phyloP scores from a whole-genome alignment of 2,888 invertebrate species.

The Syrista parreyssii region DNA sequence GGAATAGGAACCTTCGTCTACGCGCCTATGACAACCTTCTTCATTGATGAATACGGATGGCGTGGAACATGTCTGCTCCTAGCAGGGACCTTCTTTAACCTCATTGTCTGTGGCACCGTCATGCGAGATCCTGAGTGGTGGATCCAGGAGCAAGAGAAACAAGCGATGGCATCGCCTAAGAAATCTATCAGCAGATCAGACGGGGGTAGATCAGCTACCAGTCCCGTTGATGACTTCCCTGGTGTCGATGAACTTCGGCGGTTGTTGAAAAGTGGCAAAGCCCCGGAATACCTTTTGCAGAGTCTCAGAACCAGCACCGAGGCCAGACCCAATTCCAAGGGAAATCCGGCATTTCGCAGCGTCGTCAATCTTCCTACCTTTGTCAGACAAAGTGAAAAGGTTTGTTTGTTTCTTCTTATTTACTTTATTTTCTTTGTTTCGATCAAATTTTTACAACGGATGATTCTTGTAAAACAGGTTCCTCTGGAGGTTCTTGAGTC shows the following conservation, averaged over 20 bases:
- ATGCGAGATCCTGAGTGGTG: constrained; percentile 93
- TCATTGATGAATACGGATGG: constrained; percentile 86
- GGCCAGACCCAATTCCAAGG: constrained; percentile 68
- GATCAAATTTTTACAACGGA: background rate
- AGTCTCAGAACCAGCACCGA: constrained; percentile 73
- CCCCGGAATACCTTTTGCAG: constrained; percentile 75
- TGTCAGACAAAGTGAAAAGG: constrained; percentile 76
- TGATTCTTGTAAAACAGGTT: constrained; percentile 64
- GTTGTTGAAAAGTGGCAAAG: constrained; percentile 77
- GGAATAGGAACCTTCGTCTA: constrained; percentile 91
- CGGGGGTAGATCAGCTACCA: constrained; percentile 68
- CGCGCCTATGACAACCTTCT: constrained; percentile 85
- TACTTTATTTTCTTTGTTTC: background rate
- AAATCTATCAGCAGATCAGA: constrained; percentile 70
- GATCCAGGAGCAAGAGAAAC: constrained; percentile 72
- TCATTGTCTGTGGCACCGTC: constrained; percentile 86
- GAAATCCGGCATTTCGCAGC: constrained; percentile 70
- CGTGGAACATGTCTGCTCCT: constrained; percentile 82
- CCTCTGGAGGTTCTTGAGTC: constrained; percentile 75
- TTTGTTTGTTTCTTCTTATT: constrained; percentile 48
- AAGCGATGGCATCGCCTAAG: constrained; percentile 60
- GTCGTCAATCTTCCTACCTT: constrained; percentile 82
- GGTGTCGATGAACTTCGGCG: constrained; percentile 76
- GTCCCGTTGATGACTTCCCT: constrained; percentile 71
- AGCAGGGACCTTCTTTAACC: constrained; percentile 86